Conservation (phyloP, 2,113 vertebrate genomes). For the Chaenocephalus aceratus region DNA sequence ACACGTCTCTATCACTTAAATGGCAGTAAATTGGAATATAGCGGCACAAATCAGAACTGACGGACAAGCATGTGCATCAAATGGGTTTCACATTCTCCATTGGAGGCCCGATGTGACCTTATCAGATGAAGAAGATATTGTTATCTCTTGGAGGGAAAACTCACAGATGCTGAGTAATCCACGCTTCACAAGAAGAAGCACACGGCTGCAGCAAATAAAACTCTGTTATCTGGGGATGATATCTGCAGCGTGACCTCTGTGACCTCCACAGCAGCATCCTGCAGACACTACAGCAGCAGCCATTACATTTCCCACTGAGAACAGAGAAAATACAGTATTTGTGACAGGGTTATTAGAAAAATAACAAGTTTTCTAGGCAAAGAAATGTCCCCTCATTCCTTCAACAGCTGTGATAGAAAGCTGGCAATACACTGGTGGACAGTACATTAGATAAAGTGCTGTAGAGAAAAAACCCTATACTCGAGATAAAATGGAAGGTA, state of each 20-base stretch:
- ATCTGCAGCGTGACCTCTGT: conserved; percentile 16
- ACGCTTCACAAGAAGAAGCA: not conserved
- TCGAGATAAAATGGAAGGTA: no score
- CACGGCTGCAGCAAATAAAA: not conserved
- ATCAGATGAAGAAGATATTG: not conserved
- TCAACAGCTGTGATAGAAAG: no score
- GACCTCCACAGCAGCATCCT: conserved; percentile 25
- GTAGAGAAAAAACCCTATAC: no score
- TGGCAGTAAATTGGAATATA: not conserved
- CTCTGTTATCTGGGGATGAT: conserved; percentile 18
- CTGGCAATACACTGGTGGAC: no score
- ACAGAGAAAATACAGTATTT: conserved; percentile 29
- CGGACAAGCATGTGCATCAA: not conserved
- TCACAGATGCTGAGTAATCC: not conserved
- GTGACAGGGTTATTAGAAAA: conserved; percentile 55
- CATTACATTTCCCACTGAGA: conserved; percentile 1
- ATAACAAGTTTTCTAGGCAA: not conserved
- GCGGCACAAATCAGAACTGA: conserved; percentile 2
- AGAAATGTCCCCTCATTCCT: conserved; percentile 20
- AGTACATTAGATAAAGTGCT: no score
- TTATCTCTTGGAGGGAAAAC: not conserved
- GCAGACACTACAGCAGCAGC: not conserved
- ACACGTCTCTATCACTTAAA: not conserved
- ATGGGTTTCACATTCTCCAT: conserved; percentile 3
- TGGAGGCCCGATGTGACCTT: not conserved